Conservation (phyloP, 2,888 invertebrate species). For the Cylloceria caligata region DNA sequence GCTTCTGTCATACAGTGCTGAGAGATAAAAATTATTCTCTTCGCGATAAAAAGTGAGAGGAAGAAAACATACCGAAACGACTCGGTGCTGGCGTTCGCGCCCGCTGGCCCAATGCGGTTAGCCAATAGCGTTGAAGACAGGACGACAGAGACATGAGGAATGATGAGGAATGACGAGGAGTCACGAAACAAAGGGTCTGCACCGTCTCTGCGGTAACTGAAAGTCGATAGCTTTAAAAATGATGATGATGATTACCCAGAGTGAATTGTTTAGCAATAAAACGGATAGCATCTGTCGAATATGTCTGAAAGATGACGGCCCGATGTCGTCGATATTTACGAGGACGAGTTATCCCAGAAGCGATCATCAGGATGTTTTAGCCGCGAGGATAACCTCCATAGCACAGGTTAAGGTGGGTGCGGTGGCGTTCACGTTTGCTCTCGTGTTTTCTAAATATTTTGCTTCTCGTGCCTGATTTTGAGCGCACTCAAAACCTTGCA, state of each 20-base stretch:
- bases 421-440: slow-evolving; percentile 67
- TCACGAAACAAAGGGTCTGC: slow-evolving; percentile 23
- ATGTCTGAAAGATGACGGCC: slow-evolving; percentile 74
- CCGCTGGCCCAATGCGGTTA: background rate
- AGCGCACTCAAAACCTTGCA: slow-evolving; percentile 16
- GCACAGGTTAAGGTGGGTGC: slow-evolving; percentile 77
- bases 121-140: background rate
- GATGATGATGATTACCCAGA: slow-evolving; percentile 30
- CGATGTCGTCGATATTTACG: slow-evolving; percentile 74
- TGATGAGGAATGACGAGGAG: background rate
- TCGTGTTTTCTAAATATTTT: background rate
- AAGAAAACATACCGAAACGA: no score
- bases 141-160: background rate
- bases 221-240: slow-evolving; percentile 31
- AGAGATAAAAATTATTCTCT: no score
- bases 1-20: no score
- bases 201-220: background rate
- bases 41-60: no score
- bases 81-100: background rate
- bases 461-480: slow-evolving; percentile 5
- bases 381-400: slow-evolving; percentile 75
- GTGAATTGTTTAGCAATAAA: slow-evolving; percentile 57
- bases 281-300: slow-evolving; percentile 77
- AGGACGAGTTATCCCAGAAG: slow-evolving; percentile 42
- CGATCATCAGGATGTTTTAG: slow-evolving; percentile 64